Evolutionary conservation across 1,140 invertebrate species (phyloP), one percentile per base, ranked within the genome.

Genomic region (Zophobas atratus): DNA sequence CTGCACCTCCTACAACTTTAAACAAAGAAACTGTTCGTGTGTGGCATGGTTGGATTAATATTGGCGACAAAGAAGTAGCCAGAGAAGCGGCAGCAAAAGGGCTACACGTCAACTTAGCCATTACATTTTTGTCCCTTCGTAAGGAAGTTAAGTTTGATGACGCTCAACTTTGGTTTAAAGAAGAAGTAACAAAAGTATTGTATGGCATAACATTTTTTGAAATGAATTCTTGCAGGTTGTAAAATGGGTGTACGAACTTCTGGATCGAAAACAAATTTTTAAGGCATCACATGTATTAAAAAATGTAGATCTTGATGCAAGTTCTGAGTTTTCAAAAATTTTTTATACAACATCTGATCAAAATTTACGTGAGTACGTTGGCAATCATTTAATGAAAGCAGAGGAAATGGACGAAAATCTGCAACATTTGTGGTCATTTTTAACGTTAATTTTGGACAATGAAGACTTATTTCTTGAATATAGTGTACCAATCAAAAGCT

Each of bases 81-180:
- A 86, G 92, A 78, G 91, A 93, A 84, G 90, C 92, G 48, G 91
- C 90, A 70, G 89, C 89, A 0, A 92, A 93, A 85, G 91, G 91
- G 8, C 89, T 88, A 51, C 90, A 91, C 80, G 88, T 92, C 57
- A 84, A 88, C 39, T 82, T 92, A 71, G 91, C 90, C 60, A 84
- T 89, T 49, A 88, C 89, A 80, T 92, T 89, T 85, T 84, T 93
- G 8, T 87, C 88, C 53, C 83, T 82, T 20, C 88, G 90, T 80
- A 90, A 89, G 80, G 84, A 86, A 71, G 89, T 89, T 86, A 87
- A 84, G 70, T 84, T 88, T 35, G 83, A 87, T 5, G 88, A 88
- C 70, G 89, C 90, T 5, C 84, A 86, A 70, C 84, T 87, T 55
- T 92, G 88, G 88, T 90, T 90, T 82, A 82, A 86, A 80, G 85